These are phyloP conservation scores for Fragum whitleyi DNA, from an alignment of 2,888 invertebrate species.

Conservation along the genomic window DNA sequence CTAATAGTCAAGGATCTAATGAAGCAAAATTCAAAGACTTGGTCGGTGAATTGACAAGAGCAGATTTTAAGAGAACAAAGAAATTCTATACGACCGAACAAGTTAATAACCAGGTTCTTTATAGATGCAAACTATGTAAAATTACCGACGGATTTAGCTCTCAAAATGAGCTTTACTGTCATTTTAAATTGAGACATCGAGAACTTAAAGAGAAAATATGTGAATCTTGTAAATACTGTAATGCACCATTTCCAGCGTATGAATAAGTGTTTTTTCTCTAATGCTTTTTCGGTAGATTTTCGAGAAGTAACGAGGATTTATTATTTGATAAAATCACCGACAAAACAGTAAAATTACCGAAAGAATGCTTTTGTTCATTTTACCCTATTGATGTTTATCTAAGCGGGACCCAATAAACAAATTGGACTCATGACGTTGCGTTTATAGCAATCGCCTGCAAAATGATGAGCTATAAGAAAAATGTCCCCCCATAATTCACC, in stretches of 20 bases:
- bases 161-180: neutral
- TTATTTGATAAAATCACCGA: too few relatives aligned
- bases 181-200: constrained; percentile 20
- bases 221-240: constrained; percentile 30
- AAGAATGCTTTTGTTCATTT: too few relatives aligned
- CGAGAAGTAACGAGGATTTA: too few relatives aligned
- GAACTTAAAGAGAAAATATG: constrained; percentile 24
- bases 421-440: too few relatives aligned
- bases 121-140: constrained; percentile 8
- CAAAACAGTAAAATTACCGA: too few relatives aligned
- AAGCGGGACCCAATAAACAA: too few relatives aligned
- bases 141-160: neutral
- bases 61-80: constrained; percentile 26
- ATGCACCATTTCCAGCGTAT: constrained; percentile 28
- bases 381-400: too few relatives aligned
- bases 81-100: constrained; percentile 17
- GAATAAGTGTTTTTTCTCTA: too few relatives aligned
- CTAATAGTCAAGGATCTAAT: neutral
- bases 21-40: neutral
- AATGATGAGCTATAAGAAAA: too few relatives aligned
- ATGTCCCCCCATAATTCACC: too few relatives aligned
- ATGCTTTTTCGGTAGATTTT: too few relatives aligned
- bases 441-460: too few relatives aligned
- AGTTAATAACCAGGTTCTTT: neutral
- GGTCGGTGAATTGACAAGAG: constrained; percentile 23